phyloP scores from a whole-genome alignment of 2,113 vertebrate species.

The Pyrgilauda ruficollis region DNA sequence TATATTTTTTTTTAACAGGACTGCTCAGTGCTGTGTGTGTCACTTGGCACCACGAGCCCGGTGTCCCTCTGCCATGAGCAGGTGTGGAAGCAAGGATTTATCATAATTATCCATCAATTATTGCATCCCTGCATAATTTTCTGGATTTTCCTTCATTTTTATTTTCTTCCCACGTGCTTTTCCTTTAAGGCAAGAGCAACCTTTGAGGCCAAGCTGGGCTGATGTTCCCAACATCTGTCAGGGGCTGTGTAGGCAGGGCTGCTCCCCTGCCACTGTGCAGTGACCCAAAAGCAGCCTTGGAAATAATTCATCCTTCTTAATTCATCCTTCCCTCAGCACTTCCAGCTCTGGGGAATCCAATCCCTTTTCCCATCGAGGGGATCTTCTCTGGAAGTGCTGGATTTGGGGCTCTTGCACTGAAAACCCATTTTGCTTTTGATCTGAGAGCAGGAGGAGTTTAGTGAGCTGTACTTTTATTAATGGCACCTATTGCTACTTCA shows the following conservation, averaged over 20 bases:
- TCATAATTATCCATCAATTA: background rate
- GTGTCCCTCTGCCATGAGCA: background rate
- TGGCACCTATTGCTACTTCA: background rate
- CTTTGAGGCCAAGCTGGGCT: background rate
- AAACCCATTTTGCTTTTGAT: background rate
- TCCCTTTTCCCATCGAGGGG: rapidly evolving
- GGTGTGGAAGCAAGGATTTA: background rate
- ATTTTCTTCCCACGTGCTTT: background rate
- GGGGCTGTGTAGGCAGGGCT: background rate
- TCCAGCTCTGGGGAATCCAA: background rate
- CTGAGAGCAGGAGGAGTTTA: background rate
- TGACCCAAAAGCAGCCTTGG: background rate
- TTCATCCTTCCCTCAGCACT: background rate
- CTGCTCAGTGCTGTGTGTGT: background rate
- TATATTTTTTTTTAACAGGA: background rate
- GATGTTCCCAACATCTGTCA: background rate
- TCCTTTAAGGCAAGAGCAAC: background rate
- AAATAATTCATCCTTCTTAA: background rate
- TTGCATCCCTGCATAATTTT: background rate
- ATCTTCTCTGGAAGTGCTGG: background rate
- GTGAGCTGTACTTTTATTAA: background rate
- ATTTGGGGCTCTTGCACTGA: background rate
- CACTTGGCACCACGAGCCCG: rapidly evolving
- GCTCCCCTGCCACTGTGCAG: background rate
- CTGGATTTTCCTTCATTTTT: background rate